Evolutionary conservation across 2,888 invertebrate genomes (phyloP).

Genomic region (Brenthis hecate): DNA sequence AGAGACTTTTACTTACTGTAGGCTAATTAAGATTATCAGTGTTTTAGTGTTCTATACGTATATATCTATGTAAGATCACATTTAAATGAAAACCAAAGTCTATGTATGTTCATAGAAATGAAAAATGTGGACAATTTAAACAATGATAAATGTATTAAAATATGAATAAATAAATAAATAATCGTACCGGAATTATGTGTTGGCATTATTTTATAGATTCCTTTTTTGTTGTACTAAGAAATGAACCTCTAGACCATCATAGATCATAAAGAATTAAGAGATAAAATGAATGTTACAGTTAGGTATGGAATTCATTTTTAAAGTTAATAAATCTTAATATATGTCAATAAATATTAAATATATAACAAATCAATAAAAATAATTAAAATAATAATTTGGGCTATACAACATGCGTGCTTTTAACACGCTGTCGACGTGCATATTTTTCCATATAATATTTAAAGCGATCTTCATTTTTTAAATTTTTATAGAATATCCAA

Average conservation of each 20-base stretch:
- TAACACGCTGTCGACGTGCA: too few relatives aligned
- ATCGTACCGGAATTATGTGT: constrained; percentile 53
- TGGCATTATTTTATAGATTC: constrained; percentile 17
- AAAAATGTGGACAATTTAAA: constrained; percentile 31
- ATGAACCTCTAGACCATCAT: background rate
- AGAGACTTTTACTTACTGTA: constrained; percentile 66
- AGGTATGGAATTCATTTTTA: too few relatives aligned
- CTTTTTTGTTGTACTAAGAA: background rate
- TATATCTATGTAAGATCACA: constrained; percentile 42
- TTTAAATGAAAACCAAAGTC: constrained; percentile 48
- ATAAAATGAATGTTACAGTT: too few relatives aligned
- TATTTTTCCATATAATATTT: too few relatives aligned
- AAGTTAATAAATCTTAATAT: too few relatives aligned
- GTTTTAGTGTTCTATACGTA: constrained; percentile 51
- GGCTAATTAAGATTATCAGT: constrained; percentile 56
- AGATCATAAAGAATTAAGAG: too few relatives aligned
- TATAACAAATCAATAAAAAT: too few relatives aligned
- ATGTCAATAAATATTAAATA: too few relatives aligned
- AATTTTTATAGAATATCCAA: too few relatives aligned
- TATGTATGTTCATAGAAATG: constrained; percentile 33
- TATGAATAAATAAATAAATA: constrained; percentile 77
- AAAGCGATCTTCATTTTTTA: too few relatives aligned
- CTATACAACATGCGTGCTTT: too few relatives aligned
- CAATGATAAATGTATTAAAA: constrained; percentile 47
- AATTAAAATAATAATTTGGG: too few relatives aligned